Base-by-base conservation (phyloP, 1,140 invertebrate species). In the Thrips palmi region DNA sequence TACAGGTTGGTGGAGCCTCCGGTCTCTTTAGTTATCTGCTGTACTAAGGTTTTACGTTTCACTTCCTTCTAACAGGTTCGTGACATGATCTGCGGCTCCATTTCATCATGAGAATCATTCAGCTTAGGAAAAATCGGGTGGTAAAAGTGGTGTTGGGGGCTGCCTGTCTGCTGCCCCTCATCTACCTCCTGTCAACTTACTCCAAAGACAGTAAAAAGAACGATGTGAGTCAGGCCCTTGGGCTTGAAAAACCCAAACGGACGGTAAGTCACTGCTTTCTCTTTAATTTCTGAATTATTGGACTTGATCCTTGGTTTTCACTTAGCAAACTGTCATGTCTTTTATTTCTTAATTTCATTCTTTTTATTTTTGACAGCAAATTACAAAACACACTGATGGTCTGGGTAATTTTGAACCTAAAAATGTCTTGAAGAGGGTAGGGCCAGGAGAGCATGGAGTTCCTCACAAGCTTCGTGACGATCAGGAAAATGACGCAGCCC, bases 371-470 rank as follows among this genome's bases (percentile, higher is more conserved):
- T 31, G 37, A n/a, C 3, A 28, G 11, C 23, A 44, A 38, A 21
- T 40, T 50, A 2, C 33, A 56, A 54, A 45, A 46, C 14, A 54
- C 60, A 37, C 51, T 7, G 47, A 53, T 22, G 59, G 45, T 7
- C 48, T 67, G 11, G 70, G 70, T 11, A 72, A 72, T 55, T 84
- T 78, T 51, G 81, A 85, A 51, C 76, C 72, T 0, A 64, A 58
- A 47, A 50, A 73, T 42, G 52, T 68, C 24, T 52, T 58, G 32
- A 44, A 56, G n/a, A 65, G 63, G 45, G 60, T 56, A 30, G 87
- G 86, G 1, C 84, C 87, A 28, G 88, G 89, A 10, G 85, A 87
- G 62, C 68, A 67, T 39, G 87, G 87, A 2, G 74, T 77, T 50
- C 60, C 82, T 3, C 76, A 88, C 52, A 61, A 70, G 43, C 62